These are phyloP conservation scores for Papilio glaucus DNA, from an alignment of 1,140 invertebrate genomes.

Conservation along the genomic window DNA sequence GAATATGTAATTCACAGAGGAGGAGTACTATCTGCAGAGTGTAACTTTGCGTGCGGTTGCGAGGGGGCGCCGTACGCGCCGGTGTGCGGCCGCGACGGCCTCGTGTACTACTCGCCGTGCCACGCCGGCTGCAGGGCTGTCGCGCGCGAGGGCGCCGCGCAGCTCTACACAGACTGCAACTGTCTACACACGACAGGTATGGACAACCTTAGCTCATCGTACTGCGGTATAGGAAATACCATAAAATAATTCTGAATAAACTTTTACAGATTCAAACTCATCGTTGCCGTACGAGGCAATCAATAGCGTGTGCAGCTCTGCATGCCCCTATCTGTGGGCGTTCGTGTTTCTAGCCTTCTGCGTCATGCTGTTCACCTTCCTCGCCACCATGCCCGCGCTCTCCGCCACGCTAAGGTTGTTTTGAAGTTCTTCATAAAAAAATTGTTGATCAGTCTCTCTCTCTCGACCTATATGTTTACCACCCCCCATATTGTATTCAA, in stretches of 20 bases:
- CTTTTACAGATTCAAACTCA: constrained; percentile 50
- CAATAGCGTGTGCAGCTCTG: constrained; percentile 86
- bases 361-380: constrained; percentile 90
- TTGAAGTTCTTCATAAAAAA: no score
- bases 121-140: constrained; percentile 89
- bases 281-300: constrained; percentile 83
- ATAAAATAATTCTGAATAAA: background rate
- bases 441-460: no score
- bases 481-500: no score
- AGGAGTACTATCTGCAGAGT: constrained; percentile 76
- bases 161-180: constrained; percentile 84
- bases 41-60: constrained; percentile 88
- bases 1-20: constrained; percentile 43
- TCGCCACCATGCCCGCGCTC: constrained; percentile 90
- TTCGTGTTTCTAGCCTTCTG: constrained; percentile 88
- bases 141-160: constrained; percentile 62
- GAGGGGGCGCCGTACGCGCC: constrained; percentile 84
- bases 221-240: background rate
- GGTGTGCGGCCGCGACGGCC: constrained; percentile 91
- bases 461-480: no score
- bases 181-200: constrained; percentile 71
- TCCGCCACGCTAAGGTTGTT: constrained; percentile 90
- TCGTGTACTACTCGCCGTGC: constrained; percentile 93
- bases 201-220: constrained; percentile 9
- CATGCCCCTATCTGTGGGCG: constrained; percentile 86